phyloP scores from a whole-genome alignment of 1,140 invertebrate species.

The Apis florea region DNA sequence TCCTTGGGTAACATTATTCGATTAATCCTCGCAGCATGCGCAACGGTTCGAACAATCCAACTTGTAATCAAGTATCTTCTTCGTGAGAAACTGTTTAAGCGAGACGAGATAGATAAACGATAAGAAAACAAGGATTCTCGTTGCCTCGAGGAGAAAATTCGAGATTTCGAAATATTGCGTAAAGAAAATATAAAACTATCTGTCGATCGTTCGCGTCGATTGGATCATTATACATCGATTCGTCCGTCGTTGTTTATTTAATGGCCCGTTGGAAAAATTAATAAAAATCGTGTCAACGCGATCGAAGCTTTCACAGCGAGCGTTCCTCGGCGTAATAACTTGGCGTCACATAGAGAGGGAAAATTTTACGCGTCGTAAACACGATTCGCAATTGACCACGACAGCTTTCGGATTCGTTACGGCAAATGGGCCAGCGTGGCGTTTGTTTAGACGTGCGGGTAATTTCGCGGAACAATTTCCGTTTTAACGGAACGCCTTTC shows the following conservation, averaged over 20 bases:
- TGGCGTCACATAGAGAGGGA: slow-evolving; percentile 16
- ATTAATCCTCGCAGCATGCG: not conserved
- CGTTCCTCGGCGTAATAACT: no score
- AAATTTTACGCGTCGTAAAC: slow-evolving; percentile 61
- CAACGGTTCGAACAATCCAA: not conserved
- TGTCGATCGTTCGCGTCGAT: no score
- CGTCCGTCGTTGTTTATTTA: not conserved
- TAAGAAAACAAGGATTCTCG: no score
- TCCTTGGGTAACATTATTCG: not conserved
- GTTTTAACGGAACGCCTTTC: not conserved
- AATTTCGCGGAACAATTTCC: slow-evolving; percentile 27
- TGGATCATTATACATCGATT: no score
- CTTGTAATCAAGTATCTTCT: not conserved
- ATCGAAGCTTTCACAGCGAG: slow-evolving; percentile 21
- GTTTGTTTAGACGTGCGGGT: slow-evolving; percentile 31
- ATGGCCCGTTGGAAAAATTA: slow-evolving; percentile 12
- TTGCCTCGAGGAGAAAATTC: no score
- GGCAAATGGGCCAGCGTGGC: slow-evolving; percentile 6
- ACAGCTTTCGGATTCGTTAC: slow-evolving; percentile 47
- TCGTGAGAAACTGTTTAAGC: not conserved
- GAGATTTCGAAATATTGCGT: no score
- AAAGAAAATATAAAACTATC: no score
- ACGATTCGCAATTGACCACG: slow-evolving; percentile 50
- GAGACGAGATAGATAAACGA: no score
- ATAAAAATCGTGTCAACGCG: slow-evolving; percentile 34